Conservation (phyloP, 2,888 invertebrate species). For the Neria commutata region DNA sequence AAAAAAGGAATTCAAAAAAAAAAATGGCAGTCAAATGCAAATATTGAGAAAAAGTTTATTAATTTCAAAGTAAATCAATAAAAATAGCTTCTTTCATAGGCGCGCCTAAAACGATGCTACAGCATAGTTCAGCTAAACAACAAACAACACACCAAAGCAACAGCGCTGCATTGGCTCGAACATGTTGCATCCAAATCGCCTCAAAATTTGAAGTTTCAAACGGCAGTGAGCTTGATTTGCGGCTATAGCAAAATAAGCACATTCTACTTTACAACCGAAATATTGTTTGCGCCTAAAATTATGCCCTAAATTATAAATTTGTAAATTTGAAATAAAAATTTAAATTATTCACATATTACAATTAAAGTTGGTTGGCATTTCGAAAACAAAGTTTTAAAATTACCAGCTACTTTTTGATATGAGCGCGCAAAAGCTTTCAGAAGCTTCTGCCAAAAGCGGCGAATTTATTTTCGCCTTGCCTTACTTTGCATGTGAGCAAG, state of each 20-base stretch:
- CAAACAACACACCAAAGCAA: too few relatives aligned
- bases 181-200: conserved; percentile 51
- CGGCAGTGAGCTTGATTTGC: conserved; percentile 42
- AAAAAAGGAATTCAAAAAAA: too few relatives aligned
- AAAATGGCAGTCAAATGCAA: too few relatives aligned
- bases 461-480: conserved; percentile 22
- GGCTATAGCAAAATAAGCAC: not conserved
- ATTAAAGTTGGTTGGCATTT: too few relatives aligned
- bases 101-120: conserved; percentile 1
- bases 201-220: conserved; percentile 26
- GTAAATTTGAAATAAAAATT: not conserved
- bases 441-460: conserved; percentile 14
- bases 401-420: too few relatives aligned
- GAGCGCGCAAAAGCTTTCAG: conserved; percentile 42
- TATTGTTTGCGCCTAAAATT: not conserved
- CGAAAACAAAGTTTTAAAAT: too few relatives aligned
- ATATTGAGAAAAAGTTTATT: too few relatives aligned
- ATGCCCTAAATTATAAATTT: not conserved
- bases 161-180: conserved; percentile 30
- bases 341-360: conserved; percentile 7
- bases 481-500: conserved; percentile 9
- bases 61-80: too few relatives aligned
- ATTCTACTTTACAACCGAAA: conserved; percentile 11
- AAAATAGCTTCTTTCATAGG: too few relatives aligned
- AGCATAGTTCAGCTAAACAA: not conserved